These are phyloP conservation scores for Setipinna tenuifilis DNA, from an alignment of 2,797 vertebrate genomes.

Conservation along the genomic window DNA sequence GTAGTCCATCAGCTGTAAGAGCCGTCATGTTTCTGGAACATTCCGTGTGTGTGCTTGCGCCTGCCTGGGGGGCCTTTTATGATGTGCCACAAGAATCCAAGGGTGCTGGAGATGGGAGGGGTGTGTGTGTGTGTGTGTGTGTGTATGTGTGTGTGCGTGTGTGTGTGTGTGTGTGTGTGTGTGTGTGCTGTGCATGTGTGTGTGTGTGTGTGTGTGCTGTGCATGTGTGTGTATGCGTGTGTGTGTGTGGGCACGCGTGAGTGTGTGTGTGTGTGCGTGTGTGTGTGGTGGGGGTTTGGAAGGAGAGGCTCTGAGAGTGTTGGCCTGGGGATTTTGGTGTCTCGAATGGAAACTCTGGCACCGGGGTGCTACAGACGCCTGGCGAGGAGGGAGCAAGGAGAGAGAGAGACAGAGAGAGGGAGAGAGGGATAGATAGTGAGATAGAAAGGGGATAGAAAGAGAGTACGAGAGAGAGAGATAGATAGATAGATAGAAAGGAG, in stretches of 20 bases:
- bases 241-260: background rate
- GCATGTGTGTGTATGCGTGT: too few species aligned
- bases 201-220: too few species aligned
- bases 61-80: background rate
- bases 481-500: background rate
- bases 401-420: background rate
- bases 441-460: background rate
- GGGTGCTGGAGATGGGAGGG: background rate
- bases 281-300: background rate
- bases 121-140: too few species aligned
- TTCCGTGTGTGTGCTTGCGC: background rate
- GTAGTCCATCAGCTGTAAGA: background rate
- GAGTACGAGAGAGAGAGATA: background rate
- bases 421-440: background rate
- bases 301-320: background rate
- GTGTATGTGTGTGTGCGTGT: too few species aligned
- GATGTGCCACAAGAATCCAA: background rate
- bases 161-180: too few species aligned
- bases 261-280: background rate
- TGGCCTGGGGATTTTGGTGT: background rate
- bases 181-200: too few species aligned
- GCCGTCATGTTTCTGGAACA: constrained; percentile 2
- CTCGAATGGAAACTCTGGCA: constrained; percentile 11
- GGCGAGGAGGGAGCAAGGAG: background rate
- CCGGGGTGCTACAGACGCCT: background rate